These are phyloP conservation scores for Phaethon lepturus DNA, from an alignment of 2,113 vertebrate genomes.

Conservation along the genomic window DNA sequence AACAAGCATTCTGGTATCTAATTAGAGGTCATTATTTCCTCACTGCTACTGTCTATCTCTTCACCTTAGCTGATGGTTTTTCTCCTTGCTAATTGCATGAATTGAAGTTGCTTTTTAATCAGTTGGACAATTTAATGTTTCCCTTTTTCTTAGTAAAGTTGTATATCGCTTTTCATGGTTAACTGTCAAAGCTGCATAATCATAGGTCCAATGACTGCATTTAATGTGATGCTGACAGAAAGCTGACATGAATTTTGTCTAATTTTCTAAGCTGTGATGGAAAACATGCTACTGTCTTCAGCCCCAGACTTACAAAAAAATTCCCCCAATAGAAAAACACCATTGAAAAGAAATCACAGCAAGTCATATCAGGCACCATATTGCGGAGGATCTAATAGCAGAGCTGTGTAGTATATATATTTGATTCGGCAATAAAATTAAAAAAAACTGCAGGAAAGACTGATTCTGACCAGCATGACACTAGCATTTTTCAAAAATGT, in stretches of 20 bases:
- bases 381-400: neutral
- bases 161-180: neutral
- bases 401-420: neutral
- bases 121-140: neutral
- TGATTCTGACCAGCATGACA: neutral
- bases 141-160: neutral
- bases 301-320: neutral
- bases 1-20: neutral
- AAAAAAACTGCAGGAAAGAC: neutral
- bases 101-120: neutral
- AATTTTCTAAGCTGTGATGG: neutral
- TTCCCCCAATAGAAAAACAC: neutral
- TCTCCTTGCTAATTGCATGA: neutral
- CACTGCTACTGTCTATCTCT: neutral
- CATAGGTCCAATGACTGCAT: neutral
- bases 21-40: conserved; percentile 19
- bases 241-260: neutral
- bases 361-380: neutral
- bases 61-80: conserved; percentile 19
- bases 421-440: neutral
- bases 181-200: neutral
- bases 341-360: neutral
- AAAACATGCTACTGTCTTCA: neutral
- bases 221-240: neutral
- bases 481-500: neutral